A percentile compares a stretch with the other conserved stretches of the same genome.
phyloP scores from a whole-genome alignment of 1,140 invertebrate species.

The Adelges cooleyi region DNA sequence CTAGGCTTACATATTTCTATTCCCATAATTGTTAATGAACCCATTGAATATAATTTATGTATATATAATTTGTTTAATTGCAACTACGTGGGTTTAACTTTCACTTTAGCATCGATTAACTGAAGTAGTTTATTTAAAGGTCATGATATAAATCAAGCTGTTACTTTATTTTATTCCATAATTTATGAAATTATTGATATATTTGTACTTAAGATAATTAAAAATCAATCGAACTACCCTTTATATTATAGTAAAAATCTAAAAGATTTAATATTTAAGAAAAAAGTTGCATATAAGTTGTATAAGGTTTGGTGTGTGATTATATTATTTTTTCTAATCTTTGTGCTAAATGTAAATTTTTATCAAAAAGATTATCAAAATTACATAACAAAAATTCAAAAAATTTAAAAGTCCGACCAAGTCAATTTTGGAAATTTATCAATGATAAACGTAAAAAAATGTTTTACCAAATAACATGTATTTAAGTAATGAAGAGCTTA shows the following conservation, averaged over 20 bases:
- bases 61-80: background rate
- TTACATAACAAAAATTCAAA: background rate
- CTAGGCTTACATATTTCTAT: background rate
- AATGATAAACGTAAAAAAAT: constrained; percentile 1
- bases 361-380: background rate
- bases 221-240: background rate
- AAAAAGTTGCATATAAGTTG: constrained; percentile 2
- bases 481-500: background rate
- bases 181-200: background rate
- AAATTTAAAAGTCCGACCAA: background rate
- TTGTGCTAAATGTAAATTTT: background rate
- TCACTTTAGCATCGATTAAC: background rate
- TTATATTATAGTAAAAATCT: background rate
- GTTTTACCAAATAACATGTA: background rate
- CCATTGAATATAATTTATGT: background rate
- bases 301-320: constrained; percentile 5
- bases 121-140: background rate
- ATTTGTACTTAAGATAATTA: background rate
- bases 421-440: background rate
- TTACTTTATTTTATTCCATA: background rate
- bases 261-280: background rate
- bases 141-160: no score
- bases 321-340: constrained; percentile 2
- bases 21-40: background rate
- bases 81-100: background rate